Evolutionary conservation across 2,797 vertebrate species (phyloP).

Genomic region (Cryptoblepharus egeriae): DNA sequence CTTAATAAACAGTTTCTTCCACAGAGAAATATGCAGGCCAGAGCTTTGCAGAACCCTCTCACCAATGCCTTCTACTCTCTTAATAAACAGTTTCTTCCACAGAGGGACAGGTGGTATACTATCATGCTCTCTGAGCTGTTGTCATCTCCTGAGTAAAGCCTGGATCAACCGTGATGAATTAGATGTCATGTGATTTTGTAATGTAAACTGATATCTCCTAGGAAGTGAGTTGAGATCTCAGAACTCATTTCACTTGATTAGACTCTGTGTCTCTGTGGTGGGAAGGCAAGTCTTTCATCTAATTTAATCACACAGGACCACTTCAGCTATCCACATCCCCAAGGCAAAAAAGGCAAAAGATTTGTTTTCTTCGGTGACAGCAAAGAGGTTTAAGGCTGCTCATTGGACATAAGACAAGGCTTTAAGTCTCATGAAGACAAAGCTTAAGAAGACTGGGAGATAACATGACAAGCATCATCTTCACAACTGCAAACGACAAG

Average conservation of each 20-base stretch:
- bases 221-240: constrained; percentile 81
- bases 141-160: constrained; percentile 75
- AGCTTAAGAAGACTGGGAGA: constrained; percentile 74
- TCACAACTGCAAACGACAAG: constrained; percentile 61
- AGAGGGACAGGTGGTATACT: constrained; percentile 70
- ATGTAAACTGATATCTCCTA: constrained; percentile 77
- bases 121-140: constrained; percentile 61
- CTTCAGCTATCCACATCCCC: constrained; percentile 74
- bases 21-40: constrained; percentile 31
- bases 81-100: constrained; percentile 63
- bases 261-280: constrained; percentile 75
- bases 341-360: constrained; percentile 76
- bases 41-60: constrained; percentile 32
- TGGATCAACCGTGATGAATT: constrained; percentile 76
- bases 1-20: constrained; percentile 67
- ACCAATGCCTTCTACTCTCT: constrained; percentile 57
- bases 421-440: constrained; percentile 74
- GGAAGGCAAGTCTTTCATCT: constrained; percentile 82
- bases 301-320: constrained; percentile 80
- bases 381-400: constrained; percentile 78
- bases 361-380: constrained; percentile 80
- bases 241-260: constrained; percentile 85
- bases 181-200: constrained; percentile 75
- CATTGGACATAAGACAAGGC: constrained; percentile 71
- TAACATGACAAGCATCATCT: constrained; percentile 68